Base-by-base conservation (phyloP, 2,797 vertebrate species). In the Molothrus ater region DNA sequence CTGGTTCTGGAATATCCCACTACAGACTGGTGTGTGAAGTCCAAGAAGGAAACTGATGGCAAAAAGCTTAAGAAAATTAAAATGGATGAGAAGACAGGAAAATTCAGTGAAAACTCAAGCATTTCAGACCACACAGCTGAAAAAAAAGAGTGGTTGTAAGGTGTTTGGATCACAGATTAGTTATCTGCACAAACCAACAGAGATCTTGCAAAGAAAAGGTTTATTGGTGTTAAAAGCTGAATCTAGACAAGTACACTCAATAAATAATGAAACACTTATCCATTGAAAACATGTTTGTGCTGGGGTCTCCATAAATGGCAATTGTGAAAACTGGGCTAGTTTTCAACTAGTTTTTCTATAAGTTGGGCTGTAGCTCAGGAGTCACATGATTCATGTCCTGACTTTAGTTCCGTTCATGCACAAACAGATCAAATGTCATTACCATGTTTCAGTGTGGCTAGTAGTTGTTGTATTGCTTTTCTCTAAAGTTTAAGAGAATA, bases 331-430 rank as follows among this genome's bases (percentile, higher is more conserved):
- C 63, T 70, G 57, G 42, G 56, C 16, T 32, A 56, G 24, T 80
- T 68, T 68, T 57, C 15, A 48, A 40, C 18, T 29, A 22, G 8
- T 40, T 83, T 73, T 86, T 38, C 50, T 84, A 9, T 28, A 75
- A 65, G 66, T 24, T 63, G 34, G 61, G 12, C 47, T 59, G 31
- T n/a, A 79, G 26, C 17, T 84, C 54, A 64, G 45, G 75, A 69
- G 38, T 63, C 11, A 17, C 0, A 0, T 19, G 34, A n/a, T 45
- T 79, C 17, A 3, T n/a, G 32, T 81, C 32, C 32, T 89, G 50
- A 28, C 32, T 92, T 86, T 3, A 57, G 40, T 50, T 84, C 54
- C 36, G 11, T 34, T 74, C 43, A 34, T 11, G 11, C 31, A 71
- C 50, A 86, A 48, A 48, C 36, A 84, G 18, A 72, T 54, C 70